Percentiles rank a stretch among this genome's conserved stretches.
These are phyloP conservation scores for Amblyopsis hoosieri DNA, from an alignment of 2,797 vertebrate species.

Conservation along the genomic window DNA sequence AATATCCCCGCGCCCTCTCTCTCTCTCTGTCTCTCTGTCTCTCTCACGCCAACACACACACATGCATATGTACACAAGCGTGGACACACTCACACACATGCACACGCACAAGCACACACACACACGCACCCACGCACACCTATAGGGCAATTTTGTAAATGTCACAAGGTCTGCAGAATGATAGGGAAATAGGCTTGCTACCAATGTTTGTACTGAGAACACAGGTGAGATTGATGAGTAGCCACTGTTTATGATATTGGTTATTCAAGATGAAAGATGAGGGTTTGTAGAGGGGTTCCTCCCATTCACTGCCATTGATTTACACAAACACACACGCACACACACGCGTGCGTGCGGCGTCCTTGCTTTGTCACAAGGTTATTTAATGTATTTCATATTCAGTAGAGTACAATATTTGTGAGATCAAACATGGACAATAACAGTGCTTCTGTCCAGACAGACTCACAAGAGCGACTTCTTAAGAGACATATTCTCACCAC, in stretches of 20 bases:
- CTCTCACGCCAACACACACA: constrained; percentile 6
- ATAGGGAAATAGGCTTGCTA: constrained; percentile 73
- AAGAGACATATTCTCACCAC: constrained; percentile 33
- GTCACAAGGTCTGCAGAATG: constrained; percentile 63
- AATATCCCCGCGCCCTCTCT: too few species aligned
- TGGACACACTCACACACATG: not conserved
- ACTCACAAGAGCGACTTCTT: constrained; percentile 41
- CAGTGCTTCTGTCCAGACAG: constrained; percentile 32
- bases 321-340: not conserved
- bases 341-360: constrained; percentile 28
- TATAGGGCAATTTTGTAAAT: too few species aligned
- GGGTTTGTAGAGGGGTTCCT: constrained; percentile 76
- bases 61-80: not conserved
- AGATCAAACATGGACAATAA: constrained; percentile 42
- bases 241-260: constrained; percentile 77
- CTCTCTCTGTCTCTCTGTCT: not conserved
- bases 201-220: constrained; percentile 68
- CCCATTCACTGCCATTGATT: constrained; percentile 79
- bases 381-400: constrained; percentile 54
- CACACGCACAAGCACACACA: constrained; percentile 2
- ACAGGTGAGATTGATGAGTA: constrained; percentile 79
- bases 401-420: constrained; percentile 52
- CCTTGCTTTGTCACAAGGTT: constrained; percentile 79
- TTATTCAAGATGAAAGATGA: constrained; percentile 83
- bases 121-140: not conserved